A percentile compares a stretch with the other conserved stretches of the same genome.
phyloP scores from a whole-genome alignment of 1,140 invertebrate species.

The Lordiphosa mommai region DNA sequence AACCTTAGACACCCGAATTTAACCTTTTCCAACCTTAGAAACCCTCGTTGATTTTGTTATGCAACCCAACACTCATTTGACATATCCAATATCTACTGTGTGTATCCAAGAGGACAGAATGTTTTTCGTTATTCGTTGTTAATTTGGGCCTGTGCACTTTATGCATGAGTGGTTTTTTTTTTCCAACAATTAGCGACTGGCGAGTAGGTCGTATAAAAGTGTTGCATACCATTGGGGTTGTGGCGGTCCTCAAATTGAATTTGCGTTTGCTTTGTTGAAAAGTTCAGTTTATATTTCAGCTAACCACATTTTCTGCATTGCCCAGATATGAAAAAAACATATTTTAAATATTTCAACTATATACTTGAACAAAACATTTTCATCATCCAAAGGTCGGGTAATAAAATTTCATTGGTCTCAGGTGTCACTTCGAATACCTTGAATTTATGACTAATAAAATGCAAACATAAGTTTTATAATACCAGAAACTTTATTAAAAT shows the following conservation, averaged over 20 bases:
- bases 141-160: constrained; percentile 4
- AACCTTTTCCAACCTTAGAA: no score
- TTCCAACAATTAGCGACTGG: constrained; percentile 14
- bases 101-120: neutral
- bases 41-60: no score
- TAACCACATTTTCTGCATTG: constrained; percentile 18
- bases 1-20: no score
- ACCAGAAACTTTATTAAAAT: constrained; percentile 69
- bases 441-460: constrained; percentile 69
- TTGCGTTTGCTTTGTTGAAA: constrained; percentile 7
- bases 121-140: neutral
- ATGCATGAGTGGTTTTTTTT: constrained; percentile 19
- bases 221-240: constrained; percentile 5
- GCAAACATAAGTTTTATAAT: constrained; percentile 57
- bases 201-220: constrained; percentile 8
- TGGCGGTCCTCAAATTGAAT: constrained; percentile 21
- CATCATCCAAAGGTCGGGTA: constrained; percentile 19
- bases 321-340: neutral
- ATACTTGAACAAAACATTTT: neutral
- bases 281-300: constrained; percentile 10
- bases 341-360: constrained; percentile 17
- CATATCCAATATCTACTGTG: neutral
- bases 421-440: constrained; percentile 42
- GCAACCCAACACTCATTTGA: no score
- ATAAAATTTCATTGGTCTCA: constrained; percentile 59